A percentile compares a stretch with the other conserved stretches of the same genome.
These are phyloP conservation scores for Empis livida DNA, from an alignment of 2,888 invertebrate genomes.

Conservation along the genomic window DNA sequence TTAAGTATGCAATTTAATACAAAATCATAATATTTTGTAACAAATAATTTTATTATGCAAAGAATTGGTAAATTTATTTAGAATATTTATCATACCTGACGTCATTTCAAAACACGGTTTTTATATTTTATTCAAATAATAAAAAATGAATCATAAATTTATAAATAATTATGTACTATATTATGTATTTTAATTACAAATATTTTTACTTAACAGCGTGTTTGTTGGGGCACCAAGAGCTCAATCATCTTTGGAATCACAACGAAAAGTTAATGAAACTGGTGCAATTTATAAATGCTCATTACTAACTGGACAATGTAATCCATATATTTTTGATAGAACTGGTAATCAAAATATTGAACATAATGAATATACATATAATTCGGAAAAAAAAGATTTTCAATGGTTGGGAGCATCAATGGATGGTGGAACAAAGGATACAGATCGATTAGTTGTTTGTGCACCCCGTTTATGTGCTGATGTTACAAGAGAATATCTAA, in stretches of 20 bases:
- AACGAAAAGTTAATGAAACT: slow-evolving; percentile 35
- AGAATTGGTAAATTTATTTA: no score
- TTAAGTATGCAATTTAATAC: no score
- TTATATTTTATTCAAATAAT: no score
- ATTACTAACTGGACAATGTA: slow-evolving; percentile 24
- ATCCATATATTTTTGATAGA: slow-evolving; percentile 31
- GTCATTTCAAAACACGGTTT: no score
- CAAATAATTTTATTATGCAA: no score
- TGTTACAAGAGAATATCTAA: slow-evolving; percentile 23
- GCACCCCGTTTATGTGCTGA: slow-evolving; percentile 31
- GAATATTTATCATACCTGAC: no score
- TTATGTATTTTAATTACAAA: no score
- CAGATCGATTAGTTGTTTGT: slow-evolving; percentile 35
- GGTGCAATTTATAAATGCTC: slow-evolving; percentile 43
- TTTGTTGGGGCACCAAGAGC: slow-evolving; percentile 42
- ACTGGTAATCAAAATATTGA: slow-evolving; percentile 26
- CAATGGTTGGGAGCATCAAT: slow-evolving; percentile 42
- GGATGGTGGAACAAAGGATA: slow-evolving; percentile 33
- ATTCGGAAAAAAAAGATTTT: slow-evolving; percentile 33
- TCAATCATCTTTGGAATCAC: slow-evolving; percentile 35
- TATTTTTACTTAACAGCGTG: slow-evolving; percentile 38
- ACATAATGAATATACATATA: slow-evolving; percentile 24
- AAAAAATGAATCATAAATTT: background rate
- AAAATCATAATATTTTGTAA: no score
- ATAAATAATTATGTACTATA: no score